phyloP scores from a whole-genome alignment of 1,140 invertebrate genomes.

The Drosophila insularis region DNA sequence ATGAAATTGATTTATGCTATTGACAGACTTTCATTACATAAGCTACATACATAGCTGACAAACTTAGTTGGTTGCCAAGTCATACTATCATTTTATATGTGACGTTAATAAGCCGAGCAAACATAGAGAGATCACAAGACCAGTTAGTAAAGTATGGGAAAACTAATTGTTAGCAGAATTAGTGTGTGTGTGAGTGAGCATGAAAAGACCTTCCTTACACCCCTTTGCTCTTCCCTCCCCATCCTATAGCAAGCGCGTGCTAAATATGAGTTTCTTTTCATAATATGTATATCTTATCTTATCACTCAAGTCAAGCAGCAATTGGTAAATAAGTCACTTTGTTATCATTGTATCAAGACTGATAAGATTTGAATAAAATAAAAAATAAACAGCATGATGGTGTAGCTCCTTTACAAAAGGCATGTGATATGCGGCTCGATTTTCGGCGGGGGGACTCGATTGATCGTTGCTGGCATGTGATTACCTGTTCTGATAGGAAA shows the following conservation, averaged over 20 bases:
- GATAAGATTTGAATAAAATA: constrained; percentile 26
- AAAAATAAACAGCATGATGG: not conserved
- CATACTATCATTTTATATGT: constrained; percentile 21
- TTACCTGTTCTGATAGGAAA: constrained; percentile 35
- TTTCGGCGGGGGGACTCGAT: constrained; percentile 30
- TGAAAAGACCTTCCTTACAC: constrained; percentile 1
- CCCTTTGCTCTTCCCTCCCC: not conserved
- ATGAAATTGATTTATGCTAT: constrained; percentile 59
- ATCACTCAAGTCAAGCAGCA: constrained; percentile 53
- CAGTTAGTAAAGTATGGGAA: constrained; percentile 50
- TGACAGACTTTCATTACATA: constrained; percentile 59
- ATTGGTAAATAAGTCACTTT: constrained; percentile 74
- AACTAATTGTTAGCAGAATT: constrained; percentile 53
- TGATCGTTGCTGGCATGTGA: constrained; percentile 72
- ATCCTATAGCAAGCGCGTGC: constrained; percentile 46
- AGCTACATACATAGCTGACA: constrained; percentile 24
- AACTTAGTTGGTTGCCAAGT: constrained; percentile 45
- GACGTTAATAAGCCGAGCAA: constrained; percentile 56
- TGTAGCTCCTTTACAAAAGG: constrained; percentile 13
- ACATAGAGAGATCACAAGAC: constrained; percentile 62
- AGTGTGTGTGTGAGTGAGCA: not conserved
- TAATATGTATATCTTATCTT: constrained; percentile 56
- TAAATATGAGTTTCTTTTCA: constrained; percentile 33
- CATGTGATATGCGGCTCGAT: constrained; percentile 56
- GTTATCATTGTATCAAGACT: constrained; percentile 52